These are phyloP conservation scores for Enoplosus armatus DNA, from an alignment of 2,797 vertebrate species.

Conservation along the genomic window DNA sequence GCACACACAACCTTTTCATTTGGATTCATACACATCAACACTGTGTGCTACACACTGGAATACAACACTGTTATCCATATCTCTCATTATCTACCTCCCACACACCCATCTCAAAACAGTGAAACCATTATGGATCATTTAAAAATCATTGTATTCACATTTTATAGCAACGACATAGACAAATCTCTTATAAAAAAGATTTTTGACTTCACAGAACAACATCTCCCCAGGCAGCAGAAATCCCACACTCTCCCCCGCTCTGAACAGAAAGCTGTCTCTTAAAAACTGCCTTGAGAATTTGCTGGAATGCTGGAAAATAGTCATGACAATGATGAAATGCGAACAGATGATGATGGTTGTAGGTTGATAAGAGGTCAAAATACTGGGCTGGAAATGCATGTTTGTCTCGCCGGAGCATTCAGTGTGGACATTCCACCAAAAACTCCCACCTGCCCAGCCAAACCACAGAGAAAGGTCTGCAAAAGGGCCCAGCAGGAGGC, in stretches of 20 bases:
- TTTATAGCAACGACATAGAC: slow-evolving; percentile 48
- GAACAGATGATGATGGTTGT: slow-evolving; percentile 60
- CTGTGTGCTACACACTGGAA: slow-evolving; percentile 24
- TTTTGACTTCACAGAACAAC: slow-evolving; percentile 67
- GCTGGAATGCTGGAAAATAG: slow-evolving; percentile 68
- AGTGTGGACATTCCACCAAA: slow-evolving; percentile 35
- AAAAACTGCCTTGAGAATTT: slow-evolving; percentile 73
- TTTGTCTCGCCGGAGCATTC: slow-evolving; percentile 56
- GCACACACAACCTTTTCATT: slow-evolving; percentile 9
- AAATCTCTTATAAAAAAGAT: slow-evolving; percentile 49
- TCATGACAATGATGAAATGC: slow-evolving; percentile 63
- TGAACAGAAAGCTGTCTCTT: slow-evolving; percentile 64
- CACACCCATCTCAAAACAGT: slow-evolving; percentile 59
- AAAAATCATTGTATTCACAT: slow-evolving; percentile 67
- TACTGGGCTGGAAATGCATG: slow-evolving; percentile 43
- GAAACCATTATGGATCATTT: slow-evolving; percentile 71
- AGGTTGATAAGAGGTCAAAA: slow-evolving; percentile 67
- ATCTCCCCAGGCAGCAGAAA: slow-evolving; percentile 71
- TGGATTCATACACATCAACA: slow-evolving; percentile 37
- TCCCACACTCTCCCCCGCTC: slow-evolving; percentile 76
- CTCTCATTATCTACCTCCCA: slow-evolving; percentile 69
- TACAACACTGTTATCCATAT: slow-evolving; percentile 58
- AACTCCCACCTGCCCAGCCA: slow-evolving; percentile 60
- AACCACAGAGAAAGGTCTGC: slow-evolving; percentile 52
- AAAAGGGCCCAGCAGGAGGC: slow-evolving; percentile 34